These are phyloP conservation scores for Drosophila nigromelanica DNA, from an alignment of 1,140 invertebrate genomes.

Conservation along the genomic window DNA sequence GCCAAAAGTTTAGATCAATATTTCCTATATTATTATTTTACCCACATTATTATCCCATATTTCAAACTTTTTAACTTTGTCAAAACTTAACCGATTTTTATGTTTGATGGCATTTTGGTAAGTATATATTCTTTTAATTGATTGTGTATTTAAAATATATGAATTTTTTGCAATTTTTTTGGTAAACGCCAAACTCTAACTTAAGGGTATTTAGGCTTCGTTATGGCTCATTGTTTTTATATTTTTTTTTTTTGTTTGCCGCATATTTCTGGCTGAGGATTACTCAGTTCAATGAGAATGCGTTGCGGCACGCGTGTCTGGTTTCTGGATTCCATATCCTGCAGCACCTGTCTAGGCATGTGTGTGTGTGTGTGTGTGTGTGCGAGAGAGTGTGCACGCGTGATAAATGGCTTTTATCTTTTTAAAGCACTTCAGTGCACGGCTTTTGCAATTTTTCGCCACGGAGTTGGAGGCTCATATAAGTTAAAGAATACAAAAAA, in stretches of 20 bases:
- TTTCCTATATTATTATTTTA: too few species aligned
- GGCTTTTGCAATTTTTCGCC: slow-evolving; percentile 45
- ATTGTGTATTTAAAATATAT: too few species aligned
- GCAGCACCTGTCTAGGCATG: slow-evolving; percentile 32
- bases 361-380: slow-evolving; percentile 1
- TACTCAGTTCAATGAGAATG: slow-evolving; percentile 58
- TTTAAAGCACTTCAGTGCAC: slow-evolving; percentile 76
- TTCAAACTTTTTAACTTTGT: too few species aligned
- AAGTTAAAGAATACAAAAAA: slow-evolving; percentile 13
- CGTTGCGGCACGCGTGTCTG: slow-evolving; percentile 32
- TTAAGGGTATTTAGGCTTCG: neutral
- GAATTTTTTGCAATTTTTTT: too few species aligned
- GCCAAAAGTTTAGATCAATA: too few species aligned
- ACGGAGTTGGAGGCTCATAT: neutral
- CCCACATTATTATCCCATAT: too few species aligned
- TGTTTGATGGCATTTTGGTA: too few species aligned
- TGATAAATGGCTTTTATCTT: slow-evolving; percentile 82
- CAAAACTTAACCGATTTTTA: too few species aligned
- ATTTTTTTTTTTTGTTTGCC: neutral
- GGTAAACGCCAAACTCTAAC: neutral
- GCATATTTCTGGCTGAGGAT: slow-evolving; percentile 41
- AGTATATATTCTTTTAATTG: too few species aligned
- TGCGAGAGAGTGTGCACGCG: slow-evolving; percentile 55
- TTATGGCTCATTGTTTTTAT: neutral
- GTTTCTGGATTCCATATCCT: slow-evolving; percentile 30